Base-by-base conservation (phyloP, 2,797 vertebrate species). In the Acanthornis magna region DNA sequence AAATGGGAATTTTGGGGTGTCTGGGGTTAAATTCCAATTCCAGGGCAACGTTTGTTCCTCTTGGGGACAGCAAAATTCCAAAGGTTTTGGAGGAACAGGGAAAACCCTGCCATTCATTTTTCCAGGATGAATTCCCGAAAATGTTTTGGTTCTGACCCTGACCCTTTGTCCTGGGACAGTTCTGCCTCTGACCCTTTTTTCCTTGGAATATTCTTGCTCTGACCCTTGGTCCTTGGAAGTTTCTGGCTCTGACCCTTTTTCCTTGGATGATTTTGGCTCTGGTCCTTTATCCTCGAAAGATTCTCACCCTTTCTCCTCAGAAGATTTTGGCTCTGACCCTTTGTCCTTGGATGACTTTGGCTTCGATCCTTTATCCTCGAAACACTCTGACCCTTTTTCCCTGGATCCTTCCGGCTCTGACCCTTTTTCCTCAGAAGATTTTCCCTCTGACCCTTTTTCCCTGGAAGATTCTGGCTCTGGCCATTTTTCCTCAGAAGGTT, bases 41-140 rank as follows among this genome's bases (percentile, higher is more conserved):
- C 29, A 40, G 42, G 23, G 29, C 22, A 13, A 16, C 38, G n/a
- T 47, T 17, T 23, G 13, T 47, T 40, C 22, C 26, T 0, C 0
- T 3, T 38, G 34, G 43, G 16, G 29, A 4, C 34, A 68, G 32
- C 27, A n/a, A 29, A 82, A 25, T 40, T 15, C 16, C 7, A 21
- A 38, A 32, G 45, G 19, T 11, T 43, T 60, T 16, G 36, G 50
- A 23, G 32, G 16, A 54, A 73, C 1, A 3, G 34, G 30, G 25
- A 1, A 29, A 30, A 75, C 5, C 38, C 63, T 25, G 40, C 73
- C 63, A 3, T 7, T 45, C 25, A 1, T 61, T 32, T 42, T 61
- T 21, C 51, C 6, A 1, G 8, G 4, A 23, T 67, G 63, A 48
- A 32, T n/a, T 36, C 55, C 78, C 23, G 1, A 66, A 78, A 65